Evolutionary conservation across 2,113 vertebrate genomes (phyloP), one percentile per base, ranked within the genome.

Genomic region (Alligator sinensis): DNA sequence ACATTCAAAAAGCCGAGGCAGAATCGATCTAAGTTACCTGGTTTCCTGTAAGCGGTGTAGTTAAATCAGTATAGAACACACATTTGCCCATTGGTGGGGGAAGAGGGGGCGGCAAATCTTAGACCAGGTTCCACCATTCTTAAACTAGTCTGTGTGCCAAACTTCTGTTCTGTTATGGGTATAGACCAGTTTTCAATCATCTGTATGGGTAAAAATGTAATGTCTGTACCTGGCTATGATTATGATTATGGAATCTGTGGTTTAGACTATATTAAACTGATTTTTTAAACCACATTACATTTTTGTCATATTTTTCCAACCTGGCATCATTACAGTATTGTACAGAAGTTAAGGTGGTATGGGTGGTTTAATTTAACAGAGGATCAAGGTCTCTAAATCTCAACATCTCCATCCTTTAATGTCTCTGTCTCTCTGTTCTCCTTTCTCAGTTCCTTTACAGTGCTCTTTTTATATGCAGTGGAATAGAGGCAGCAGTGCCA

Each of bases 331-430:
- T 38, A 64, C 18, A 88, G 75, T 21, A 57, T 13, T 34, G 21
- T 47, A 47, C 47, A 47, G 47, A 47, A 79, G 14, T 72, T 1
- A 22, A 34, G 7, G 4, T 64, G 63, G 1, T 80, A 82, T 34
- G n/a, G n/a, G 77, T 18, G 10, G 74, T 18, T 82, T 58, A 54
- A 30, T 10, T 21, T 17, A 5, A 66, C 58, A 22, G 57, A 84
- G 22, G 13, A 68, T 38, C 11, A 5, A 13, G 24, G 5, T 28
- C 18, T 0, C 0, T 24, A 1, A 22, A 38, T 55, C 22, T 70
- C 54, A 13, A 57, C 1, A 17, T 9, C 58, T 81, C 55, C 81
- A 25, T 5, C 12, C 55, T 59, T 68, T 22, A 74, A 74, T 16
- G 8, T 61, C 61, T 86, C 59, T 47, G 47, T 47, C 47, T 27